Base-by-base conservation (phyloP, 2,113 vertebrate genomes). In the Notarius lentiginosus region DNA sequence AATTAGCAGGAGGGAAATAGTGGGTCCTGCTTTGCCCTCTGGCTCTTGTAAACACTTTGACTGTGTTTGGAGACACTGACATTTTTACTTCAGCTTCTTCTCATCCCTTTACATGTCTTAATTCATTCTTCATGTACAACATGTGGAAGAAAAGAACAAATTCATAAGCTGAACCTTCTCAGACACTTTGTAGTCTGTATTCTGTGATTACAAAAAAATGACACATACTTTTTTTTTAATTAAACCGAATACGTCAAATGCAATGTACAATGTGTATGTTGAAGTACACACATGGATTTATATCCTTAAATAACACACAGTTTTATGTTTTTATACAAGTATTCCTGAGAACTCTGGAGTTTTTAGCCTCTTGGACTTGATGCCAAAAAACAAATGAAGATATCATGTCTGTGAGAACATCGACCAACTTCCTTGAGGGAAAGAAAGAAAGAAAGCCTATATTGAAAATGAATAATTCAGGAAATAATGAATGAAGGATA, bases 1-100 rank as follows among this genome's bases (percentile, higher is more conserved):
- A 95, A 95, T 95, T 96, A 96, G 93, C 94, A 92, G 93, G 93
- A 94, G 94, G 94, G 92, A 94, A 93, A 92, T 92, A 92, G 94
- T 94, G 93, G 93, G 94, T 94, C 92, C 85, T 89, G 88, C 90
- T 93, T 92, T 77, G 85, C 93, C 93, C 94, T 93, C 90, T 90
- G 93, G 94, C 93, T 89, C 68, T 89, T 87, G 92, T 93, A 93
- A 94, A 95, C 93, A 94, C 83, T 80, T 89, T 47, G 89, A 91
- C 89, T 27, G 89, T 91, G 91, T 92, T 93, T 92, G 88, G 89
- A 92, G 93, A 92, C 56, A 89, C 90, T 89, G 87, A 76, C 65
- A 55, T 93, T 92, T 58, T 60, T 75, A 53, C 24, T 73, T 41
- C n/a, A 47, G 6, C 76, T 30, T 53, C 20, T 49, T 58, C 72